phyloP scores from a whole-genome alignment of 2,888 invertebrate species.

The Lumbricus terrestris region DNA sequence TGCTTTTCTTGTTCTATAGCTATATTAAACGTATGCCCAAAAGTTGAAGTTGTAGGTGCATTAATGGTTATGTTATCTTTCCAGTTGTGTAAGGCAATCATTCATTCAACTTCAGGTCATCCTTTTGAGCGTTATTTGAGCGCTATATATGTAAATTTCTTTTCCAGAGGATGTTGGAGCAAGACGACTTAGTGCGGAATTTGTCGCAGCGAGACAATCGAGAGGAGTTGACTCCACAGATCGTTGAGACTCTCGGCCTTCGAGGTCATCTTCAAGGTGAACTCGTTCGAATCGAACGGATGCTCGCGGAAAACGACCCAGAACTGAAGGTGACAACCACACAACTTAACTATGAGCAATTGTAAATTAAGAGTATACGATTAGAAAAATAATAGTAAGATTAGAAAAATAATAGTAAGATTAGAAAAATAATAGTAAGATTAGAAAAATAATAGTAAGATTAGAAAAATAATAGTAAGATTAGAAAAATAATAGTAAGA shows the following conservation, averaged over 20 bases:
- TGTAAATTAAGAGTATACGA: too few species aligned
- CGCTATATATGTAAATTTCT: neutral
- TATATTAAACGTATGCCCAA: too few species aligned
- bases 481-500: too few species aligned
- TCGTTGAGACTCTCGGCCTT: conserved; percentile 37
- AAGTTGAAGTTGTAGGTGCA: neutral
- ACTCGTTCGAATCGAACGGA: conserved; percentile 36
- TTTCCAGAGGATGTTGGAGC: conserved; percentile 34
- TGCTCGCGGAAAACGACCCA: conserved; percentile 33
- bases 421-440: too few species aligned
- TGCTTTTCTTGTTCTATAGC: too few species aligned
- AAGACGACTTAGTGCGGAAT: conserved; percentile 29
- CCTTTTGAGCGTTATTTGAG: neutral
- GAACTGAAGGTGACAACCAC: conserved; percentile 29
- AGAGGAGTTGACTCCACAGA: conserved; percentile 16
- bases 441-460: too few species aligned
- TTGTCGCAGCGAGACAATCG: conserved; percentile 28
- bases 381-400: too few species aligned
- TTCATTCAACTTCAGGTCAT: too few species aligned
- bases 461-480: too few species aligned
- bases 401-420: too few species aligned
- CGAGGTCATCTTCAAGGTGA: conserved; percentile 41
- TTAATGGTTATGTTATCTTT: neutral
- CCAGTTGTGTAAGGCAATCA: neutral
- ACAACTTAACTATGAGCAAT: neutral